Percentiles rank a stretch among this genome's conserved stretches.
Evolutionary conservation across 2,797 vertebrate genomes (phyloP).

Genomic region (Centropyge bicolor): DNA sequence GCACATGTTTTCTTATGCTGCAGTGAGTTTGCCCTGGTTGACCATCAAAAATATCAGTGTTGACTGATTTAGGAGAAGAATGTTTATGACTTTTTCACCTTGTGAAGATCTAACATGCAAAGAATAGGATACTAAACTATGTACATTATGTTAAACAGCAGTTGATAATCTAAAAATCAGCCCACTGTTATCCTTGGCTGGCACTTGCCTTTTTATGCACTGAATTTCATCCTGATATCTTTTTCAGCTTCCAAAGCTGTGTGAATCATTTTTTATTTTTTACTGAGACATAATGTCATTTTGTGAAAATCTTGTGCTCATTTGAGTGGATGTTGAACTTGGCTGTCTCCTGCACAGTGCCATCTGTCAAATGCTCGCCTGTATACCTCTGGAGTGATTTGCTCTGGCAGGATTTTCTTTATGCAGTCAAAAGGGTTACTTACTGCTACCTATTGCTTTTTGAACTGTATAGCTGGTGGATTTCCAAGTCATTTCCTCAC

Average conservation of each 20-base stretch:
- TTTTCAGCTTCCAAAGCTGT: conserved; percentile 17
- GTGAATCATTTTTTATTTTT: conserved; percentile 1
- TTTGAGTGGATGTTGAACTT: conserved; percentile 41
- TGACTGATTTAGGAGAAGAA: background rate
- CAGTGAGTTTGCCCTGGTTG: too few relatives aligned
- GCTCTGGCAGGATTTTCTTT: conserved; percentile 27
- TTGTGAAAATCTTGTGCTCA: conserved; percentile 20
- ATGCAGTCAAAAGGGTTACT: conserved; percentile 22
- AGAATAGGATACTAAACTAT: background rate
- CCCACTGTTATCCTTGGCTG: background rate
- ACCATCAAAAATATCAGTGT: too few relatives aligned
- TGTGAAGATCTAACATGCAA: background rate
- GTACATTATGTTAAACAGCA: background rate
- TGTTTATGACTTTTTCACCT: background rate
- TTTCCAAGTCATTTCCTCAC: conserved; percentile 54
- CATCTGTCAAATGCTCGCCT: conserved; percentile 42
- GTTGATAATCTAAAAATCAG: background rate
- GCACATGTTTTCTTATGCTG: too few relatives aligned
- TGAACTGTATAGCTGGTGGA: conserved; percentile 32
- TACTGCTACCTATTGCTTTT: conserved; percentile 28
- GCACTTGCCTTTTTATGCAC: background rate
- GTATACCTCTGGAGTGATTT: conserved; percentile 37
- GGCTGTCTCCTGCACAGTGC: background rate
- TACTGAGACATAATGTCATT: conserved; percentile 6
- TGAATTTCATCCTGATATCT: background rate